These are phyloP conservation scores for Saccopteryx leptura DNA, from an alignment of 2,113 vertebrate genomes.

Conservation along the genomic window DNA sequence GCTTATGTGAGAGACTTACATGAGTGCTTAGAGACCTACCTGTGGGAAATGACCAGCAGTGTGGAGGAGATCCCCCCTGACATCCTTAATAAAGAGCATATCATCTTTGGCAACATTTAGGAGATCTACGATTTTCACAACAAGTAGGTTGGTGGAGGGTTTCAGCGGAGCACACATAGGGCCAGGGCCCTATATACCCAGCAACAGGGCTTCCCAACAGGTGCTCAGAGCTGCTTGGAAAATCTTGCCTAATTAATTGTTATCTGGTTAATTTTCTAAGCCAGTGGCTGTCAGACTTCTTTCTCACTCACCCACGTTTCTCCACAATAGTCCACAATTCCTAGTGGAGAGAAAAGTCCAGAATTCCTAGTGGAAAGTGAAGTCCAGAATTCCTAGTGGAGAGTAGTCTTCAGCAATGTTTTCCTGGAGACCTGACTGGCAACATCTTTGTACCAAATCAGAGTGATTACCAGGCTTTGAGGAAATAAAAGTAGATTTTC, in stretches of 20 bases:
- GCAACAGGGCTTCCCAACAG: neutral
- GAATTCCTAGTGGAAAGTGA: no score
- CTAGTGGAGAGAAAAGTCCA: no score
- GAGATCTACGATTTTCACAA: conserved; percentile 99
- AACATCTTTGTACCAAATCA: neutral
- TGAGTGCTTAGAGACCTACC: conserved; percentile 98
- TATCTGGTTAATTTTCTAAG: neutral
- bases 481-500: neutral
- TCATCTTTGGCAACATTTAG: conserved; percentile 99
- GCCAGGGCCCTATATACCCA: neutral
- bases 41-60: conserved; percentile 98
- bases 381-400: neutral
- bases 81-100: conserved; percentile 96
- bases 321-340: neutral
- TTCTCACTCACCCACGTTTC: neutral
- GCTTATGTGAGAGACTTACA: conserved; percentile 97
- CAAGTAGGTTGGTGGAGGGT: conserved; percentile 92
- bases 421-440: neutral
- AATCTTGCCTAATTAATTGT: neutral
- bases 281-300: neutral
- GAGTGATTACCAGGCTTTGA: neutral
- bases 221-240: neutral
- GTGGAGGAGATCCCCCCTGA: conserved; percentile 96
- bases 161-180: neutral
- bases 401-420: neutral